Percentiles rank a stretch among this genome's conserved stretches.
phyloP scores from a whole-genome alignment of 2,113 vertebrate species.

The Eulacestoma nigropectus region DNA sequence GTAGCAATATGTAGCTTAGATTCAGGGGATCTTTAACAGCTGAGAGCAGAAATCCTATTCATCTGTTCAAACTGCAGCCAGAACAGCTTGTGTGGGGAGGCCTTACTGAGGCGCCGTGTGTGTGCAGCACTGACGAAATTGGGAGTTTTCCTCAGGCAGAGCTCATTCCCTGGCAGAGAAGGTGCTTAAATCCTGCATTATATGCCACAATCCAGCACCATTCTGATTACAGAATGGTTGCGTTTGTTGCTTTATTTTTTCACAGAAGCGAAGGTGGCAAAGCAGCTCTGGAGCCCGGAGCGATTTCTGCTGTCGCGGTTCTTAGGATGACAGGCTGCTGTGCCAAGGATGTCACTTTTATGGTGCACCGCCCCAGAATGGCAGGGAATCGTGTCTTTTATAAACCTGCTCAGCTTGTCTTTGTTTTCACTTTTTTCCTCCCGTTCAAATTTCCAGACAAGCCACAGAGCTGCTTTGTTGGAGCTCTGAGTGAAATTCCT shows the following conservation, averaged over 20 bases:
- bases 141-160: neutral
- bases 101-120: fast-evolving
- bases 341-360: neutral
- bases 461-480: neutral
- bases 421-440: neutral
- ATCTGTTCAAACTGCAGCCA: neutral
- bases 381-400: neutral
- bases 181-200: neutral
- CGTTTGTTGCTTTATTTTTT: neutral
- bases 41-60: neutral
- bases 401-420: neutral
- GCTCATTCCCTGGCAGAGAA: neutral
- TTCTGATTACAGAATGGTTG: neutral
- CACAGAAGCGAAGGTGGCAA: neutral
- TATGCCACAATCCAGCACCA: neutral
- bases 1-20: neutral
- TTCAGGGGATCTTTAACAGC: neutral
- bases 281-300: neutral
- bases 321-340: neutral
- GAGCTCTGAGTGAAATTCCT: conserved; percentile 9
- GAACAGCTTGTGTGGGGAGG: neutral
- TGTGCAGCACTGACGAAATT: neutral
- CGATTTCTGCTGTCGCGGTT: neutral
- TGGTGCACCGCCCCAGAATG: neutral
- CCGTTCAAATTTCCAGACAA: neutral